Evolutionary conservation across 1,140 invertebrate genomes (phyloP), one percentile per base, ranked within the genome.

Genomic region (Aleiodes sp.): DNA sequence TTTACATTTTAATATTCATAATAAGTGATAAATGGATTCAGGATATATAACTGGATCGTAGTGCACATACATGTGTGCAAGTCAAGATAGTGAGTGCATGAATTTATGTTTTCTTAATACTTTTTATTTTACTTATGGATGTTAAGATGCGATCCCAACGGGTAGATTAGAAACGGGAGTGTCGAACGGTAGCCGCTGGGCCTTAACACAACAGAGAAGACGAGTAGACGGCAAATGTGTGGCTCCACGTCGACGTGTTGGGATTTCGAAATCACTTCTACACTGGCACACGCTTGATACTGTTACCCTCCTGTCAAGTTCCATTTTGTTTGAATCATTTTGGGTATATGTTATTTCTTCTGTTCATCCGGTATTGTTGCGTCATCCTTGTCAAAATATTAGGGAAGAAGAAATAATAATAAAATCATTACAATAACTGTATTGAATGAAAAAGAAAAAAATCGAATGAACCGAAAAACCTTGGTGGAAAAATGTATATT

Each of bases 121-220:
- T 52, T 52, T 16, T 52, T 52, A 8, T 46, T 35, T 41, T 46
- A 28, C 35, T 64, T 16, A 14, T 29, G 62, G 19, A 46, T 46
- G 39, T 26, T 35, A 64, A 43, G 62, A 64, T 64, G 62, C 62
- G 62, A 64, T 64, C 46, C 46, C 46, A 46, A 28, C 9, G 37
- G 39, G 21, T 4, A 64, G 62, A 64, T 64, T 64, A 64, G 62
- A 64, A 64, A 64, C 62, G 62, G 62, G 39, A 64, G 62, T 64
- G 39, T 46, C 62, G 62, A 64, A 64, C 62, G 39, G 62, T 64
- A 64, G 62, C 62, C 62, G 26, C 21, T 35, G 62, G 46, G 16
- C 9, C 26, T 52, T 52, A 52, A 21, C 46, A 52, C 37, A 19
- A 65, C 26, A 21, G 41, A 52, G 63, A 41, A 41, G 16, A 39